Percentiles rank a stretch among this genome's conserved stretches.
phyloP scores from a whole-genome alignment of 2,113 vertebrate genomes.

The Gallinago undulata region DNA sequence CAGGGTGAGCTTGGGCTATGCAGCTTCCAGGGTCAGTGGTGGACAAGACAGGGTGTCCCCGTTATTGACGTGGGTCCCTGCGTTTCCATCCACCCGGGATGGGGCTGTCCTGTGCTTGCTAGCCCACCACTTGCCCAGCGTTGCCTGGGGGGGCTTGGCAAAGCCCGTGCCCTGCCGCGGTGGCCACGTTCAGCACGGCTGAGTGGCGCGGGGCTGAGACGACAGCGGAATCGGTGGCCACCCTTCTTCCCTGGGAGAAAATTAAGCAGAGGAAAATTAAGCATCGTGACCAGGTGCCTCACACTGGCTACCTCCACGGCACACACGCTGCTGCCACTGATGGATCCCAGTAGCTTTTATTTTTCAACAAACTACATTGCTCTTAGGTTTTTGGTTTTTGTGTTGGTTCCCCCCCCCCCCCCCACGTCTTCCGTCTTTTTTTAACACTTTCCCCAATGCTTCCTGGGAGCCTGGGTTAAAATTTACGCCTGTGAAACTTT shows the following conservation, averaged over 20 bases:
- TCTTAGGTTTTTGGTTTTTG: background rate
- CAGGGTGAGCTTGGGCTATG: background rate
- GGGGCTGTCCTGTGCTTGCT: background rate
- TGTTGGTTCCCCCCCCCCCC: too few species aligned
- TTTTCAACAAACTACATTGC: background rate
- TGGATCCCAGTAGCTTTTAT: background rate
- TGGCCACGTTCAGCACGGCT: accelerated
- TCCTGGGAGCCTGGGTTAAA: background rate
- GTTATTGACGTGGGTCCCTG: accelerated
- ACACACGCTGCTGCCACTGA: background rate
- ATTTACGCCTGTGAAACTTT: background rate
- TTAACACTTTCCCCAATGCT: background rate
- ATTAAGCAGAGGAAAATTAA: background rate
- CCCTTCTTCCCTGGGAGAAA: background rate
- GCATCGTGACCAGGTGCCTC: background rate
- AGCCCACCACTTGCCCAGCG: accelerated
- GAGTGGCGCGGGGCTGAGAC: background rate
- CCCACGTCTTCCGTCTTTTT: background rate
- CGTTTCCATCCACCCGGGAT: accelerated
- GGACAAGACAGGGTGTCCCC: background rate
- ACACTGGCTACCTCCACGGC: accelerated
- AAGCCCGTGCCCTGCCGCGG: background rate
- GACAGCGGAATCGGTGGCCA: background rate
- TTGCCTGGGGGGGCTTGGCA: background rate
- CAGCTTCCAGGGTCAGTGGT: accelerated